Percentiles rank a stretch among this genome's conserved stretches.
phyloP scores from a whole-genome alignment of 2,888 invertebrate species.

The Horisme vitalbata region DNA sequence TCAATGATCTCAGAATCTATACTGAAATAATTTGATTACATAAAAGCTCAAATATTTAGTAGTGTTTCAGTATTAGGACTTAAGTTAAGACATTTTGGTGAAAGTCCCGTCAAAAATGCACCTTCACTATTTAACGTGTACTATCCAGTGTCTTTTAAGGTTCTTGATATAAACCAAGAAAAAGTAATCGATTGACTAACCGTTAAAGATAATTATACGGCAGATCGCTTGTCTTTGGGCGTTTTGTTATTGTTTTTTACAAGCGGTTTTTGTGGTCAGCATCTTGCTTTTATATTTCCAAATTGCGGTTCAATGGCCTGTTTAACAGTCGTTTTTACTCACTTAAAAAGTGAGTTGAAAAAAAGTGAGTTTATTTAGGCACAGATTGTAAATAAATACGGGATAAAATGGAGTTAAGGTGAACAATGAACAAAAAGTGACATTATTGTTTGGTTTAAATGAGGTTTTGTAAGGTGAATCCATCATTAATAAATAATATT shows the following conservation, averaged over 20 bases:
- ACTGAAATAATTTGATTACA: no score
- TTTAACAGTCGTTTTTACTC: slow-evolving; percentile 25
- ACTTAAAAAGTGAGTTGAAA: slow-evolving; percentile 11
- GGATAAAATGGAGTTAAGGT: slow-evolving; percentile 10
- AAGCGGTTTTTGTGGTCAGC: slow-evolving; percentile 23
- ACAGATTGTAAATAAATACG: slow-evolving; percentile 10
- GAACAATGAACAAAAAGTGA: slow-evolving; percentile 10
- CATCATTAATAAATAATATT: no score
- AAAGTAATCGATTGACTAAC: slow-evolving; percentile 21
- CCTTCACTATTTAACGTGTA: no score
- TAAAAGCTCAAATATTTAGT: no score
- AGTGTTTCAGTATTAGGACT: no score
- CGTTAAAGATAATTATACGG: slow-evolving; percentile 39
- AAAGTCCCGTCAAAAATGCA: no score
- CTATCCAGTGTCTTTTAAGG: no score
- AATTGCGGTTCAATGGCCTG: slow-evolving; percentile 30
- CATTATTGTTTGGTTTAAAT: slow-evolving; percentile 3
- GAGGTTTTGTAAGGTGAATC: no score
- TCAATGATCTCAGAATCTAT: no score
- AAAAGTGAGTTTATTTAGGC: slow-evolving; percentile 16
- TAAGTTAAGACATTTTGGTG: no score
- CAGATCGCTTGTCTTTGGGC: slow-evolving; percentile 31
- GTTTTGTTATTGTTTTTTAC: slow-evolving; percentile 30
- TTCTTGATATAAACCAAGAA: slow-evolving; percentile 6
- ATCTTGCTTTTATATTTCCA: slow-evolving; percentile 19